Evolutionary conservation across 2,797 vertebrate genomes (phyloP).

Genomic region (Onychomys torridus): DNA sequence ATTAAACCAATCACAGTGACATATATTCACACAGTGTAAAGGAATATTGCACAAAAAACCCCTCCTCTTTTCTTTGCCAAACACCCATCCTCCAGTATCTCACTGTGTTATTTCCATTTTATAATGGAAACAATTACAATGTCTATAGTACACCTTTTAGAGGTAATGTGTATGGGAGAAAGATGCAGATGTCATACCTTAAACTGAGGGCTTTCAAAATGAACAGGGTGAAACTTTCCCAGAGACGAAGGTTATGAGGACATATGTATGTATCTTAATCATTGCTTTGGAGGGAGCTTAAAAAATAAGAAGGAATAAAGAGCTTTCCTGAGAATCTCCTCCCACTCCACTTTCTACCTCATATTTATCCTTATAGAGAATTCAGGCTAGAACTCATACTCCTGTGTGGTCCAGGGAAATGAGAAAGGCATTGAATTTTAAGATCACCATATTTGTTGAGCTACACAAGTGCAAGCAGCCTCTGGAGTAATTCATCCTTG

Average conservation of each 20-base stretch:
- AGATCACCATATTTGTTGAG: neutral
- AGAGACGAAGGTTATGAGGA: neutral
- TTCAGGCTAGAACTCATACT: neutral
- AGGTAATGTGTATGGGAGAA: neutral
- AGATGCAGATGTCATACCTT: neutral
- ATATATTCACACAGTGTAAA: no score
- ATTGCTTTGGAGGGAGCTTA: neutral
- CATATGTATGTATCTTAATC: neutral
- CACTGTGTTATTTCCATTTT: neutral
- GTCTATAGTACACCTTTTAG: no score
- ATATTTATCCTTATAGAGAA: neutral
- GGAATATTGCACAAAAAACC: no score
- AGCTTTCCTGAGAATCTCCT: neutral
- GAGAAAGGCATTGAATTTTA: neutral
- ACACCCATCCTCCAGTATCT: no score
- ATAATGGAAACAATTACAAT: no score
- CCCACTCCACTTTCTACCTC: neutral
- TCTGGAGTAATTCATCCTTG: neutral
- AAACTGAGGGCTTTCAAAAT: neutral
- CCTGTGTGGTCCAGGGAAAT: neutral
- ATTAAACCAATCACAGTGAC: no score
- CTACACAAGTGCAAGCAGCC: neutral
- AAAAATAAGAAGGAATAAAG: neutral
- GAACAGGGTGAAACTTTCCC: neutral
- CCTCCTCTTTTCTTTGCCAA: no score